Base-by-base conservation (phyloP, 2,113 vertebrate species). In the Myotis yumanensis region DNA sequence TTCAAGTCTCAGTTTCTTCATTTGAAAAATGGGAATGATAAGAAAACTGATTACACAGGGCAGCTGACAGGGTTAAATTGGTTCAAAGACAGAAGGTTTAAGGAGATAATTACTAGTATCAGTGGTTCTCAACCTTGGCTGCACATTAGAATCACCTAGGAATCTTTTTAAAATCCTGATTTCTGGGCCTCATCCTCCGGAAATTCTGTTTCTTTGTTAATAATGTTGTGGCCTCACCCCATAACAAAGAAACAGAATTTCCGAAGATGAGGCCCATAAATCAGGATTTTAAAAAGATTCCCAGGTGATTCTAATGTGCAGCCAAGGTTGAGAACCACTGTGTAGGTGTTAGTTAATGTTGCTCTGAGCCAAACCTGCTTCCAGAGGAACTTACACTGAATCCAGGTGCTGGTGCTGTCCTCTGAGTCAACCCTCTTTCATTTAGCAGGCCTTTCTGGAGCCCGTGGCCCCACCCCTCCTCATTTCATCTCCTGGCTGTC, bases 401-500 rank as follows among this genome's bases (percentile, higher is more conserved):
- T 16, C 11, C 23, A 20, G 64, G 30, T 32, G 54, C 54, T 48
- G 40, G 30, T 17, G 40, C 66, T 43, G 2, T 62, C 82, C 46
- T 68, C 72, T 2, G 35, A 85, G 77, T 17, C 20, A 25, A 11
- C 2, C 10, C 25, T 20, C 28, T 28, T n/a, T 35, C 57, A 54
- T 22, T 57, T 37, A 72, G 51, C 72, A 30, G 89, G 66, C 40
- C 28, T 79, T 54, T 32, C 12, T 14, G 40, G 30, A 4, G 40
- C 43, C 93, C 5, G 4, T 0, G 86, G 71, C 35, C 57, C 86
- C 15, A 8, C 57, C 22, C 73, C 52, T 68, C 28, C 7, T 11
- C 30, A 18, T 43, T 71, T 95, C 86, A 12, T 95, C 57, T 68
- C 40, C n/a, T 4, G 79, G 80, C 83, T 89, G 46, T 82, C 87